Conservation (phyloP, 2,797 vertebrate species). For the Monodelphis domestica region DNA sequence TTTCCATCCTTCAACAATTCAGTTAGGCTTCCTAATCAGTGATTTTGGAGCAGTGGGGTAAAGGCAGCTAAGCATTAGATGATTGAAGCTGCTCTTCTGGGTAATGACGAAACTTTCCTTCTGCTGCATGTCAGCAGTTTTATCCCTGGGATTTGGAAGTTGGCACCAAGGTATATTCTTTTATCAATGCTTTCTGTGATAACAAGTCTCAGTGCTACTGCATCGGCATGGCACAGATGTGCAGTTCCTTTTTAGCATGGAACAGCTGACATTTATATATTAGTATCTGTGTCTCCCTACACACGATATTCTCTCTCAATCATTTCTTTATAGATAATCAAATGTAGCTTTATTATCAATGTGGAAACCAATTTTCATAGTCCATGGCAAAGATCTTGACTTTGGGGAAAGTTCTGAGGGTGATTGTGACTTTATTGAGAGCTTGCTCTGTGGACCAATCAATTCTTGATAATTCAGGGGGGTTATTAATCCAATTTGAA, state of each 20-base stretch:
- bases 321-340: conserved; percentile 63
- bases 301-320: conserved; percentile 58
- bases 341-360: conserved; percentile 60
- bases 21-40: conserved; percentile 27
- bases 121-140: conserved; percentile 80
- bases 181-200: conserved; percentile 88
- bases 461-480: neutral
- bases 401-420: conserved; percentile 54
- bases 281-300: conserved; percentile 58
- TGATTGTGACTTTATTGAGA: neutral
- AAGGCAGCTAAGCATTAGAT: conserved; percentile 68
- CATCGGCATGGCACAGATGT: conserved; percentile 81
- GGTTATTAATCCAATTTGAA: neutral
- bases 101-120: conserved; percentile 83
- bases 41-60: conserved; percentile 31
- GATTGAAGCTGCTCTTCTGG: conserved; percentile 80
- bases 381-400: conserved; percentile 44
- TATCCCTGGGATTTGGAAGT: conserved; percentile 85
- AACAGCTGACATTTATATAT: conserved; percentile 74
- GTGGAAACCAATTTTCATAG: conserved; percentile 49
- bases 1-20: neutral
- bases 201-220: conserved; percentile 85
- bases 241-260: conserved; percentile 75
- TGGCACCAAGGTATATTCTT: conserved; percentile 85
- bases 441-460: neutral